Evolutionary conservation across 2,888 invertebrate species (phyloP).

Genomic region (Hirtodrosophila histrioides): DNA sequence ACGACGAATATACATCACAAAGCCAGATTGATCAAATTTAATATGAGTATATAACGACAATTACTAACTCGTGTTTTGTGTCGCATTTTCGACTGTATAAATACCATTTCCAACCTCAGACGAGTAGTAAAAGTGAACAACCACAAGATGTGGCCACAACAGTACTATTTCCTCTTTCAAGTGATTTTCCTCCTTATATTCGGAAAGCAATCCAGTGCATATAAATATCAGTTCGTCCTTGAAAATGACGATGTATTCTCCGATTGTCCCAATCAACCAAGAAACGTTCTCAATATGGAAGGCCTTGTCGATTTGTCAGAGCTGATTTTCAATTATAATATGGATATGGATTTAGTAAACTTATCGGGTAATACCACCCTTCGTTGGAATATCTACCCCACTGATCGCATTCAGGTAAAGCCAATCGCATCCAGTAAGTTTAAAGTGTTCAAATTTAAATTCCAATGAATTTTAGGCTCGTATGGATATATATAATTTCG

Average conservation of each 20-base stretch:
- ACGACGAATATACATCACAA: too few relatives aligned
- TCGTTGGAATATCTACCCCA: slow-evolving; percentile 19
- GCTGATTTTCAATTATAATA: rapidly evolving
- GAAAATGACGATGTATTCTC: slow-evolving; percentile 14
- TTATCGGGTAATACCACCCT: slow-evolving; percentile 20
- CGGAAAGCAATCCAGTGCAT: slow-evolving; percentile 15
- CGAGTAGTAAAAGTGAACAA: too few relatives aligned
- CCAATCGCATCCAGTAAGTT: too few relatives aligned
- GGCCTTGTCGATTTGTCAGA: slow-evolving; percentile 1
- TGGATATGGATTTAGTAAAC: rapidly evolving
- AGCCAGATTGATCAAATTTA: too few relatives aligned
- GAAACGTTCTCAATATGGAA: not conserved
- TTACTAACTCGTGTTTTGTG: too few relatives aligned
- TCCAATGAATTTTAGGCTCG: not conserved
- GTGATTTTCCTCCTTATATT: not conserved
- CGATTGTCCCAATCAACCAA: slow-evolving; percentile 10
- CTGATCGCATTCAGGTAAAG: slow-evolving; percentile 30
- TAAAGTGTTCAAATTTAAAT: too few relatives aligned
- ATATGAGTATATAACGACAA: too few relatives aligned
- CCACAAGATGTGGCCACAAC: not conserved
- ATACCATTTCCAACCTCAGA: too few relatives aligned
- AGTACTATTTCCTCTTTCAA: too few relatives aligned
- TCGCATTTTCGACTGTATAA: too few relatives aligned
- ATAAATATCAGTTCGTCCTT: not conserved
- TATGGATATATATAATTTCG: rapidly evolving